These are phyloP conservation scores for Myotis yumanensis DNA, from an alignment of 2,113 vertebrate genomes.

Conservation along the genomic window DNA sequence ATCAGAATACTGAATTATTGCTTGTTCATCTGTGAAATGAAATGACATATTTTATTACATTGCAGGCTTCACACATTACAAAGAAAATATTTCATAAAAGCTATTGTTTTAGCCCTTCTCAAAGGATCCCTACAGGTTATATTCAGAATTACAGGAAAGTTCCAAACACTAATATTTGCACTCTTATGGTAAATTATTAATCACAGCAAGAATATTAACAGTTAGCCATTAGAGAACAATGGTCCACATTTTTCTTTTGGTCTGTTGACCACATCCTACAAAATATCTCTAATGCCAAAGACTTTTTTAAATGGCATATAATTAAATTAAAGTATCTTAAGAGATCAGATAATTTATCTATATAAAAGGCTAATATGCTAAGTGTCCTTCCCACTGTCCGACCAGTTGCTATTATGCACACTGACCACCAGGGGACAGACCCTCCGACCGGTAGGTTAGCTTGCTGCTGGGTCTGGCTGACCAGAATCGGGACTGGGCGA, in stretches of 20 bases:
- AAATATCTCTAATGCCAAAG: neutral
- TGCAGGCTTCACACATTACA: neutral
- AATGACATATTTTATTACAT: neutral
- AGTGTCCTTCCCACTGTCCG: too few relatives aligned
- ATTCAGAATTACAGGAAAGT: neutral
- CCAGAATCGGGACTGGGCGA: too few relatives aligned
- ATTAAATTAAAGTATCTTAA: constrained; percentile 20
- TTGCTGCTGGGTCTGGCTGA: too few relatives aligned
- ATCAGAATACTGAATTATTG: constrained; percentile 77
- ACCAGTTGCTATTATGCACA: too few relatives aligned
- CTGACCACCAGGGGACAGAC: too few relatives aligned
- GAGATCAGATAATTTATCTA: neutral
- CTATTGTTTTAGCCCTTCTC: neutral
- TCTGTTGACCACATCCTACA: neutral
- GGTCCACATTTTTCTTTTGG: neutral
- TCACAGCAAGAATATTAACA: neutral
- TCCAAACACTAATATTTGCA: neutral
- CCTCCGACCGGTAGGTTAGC: too few relatives aligned
- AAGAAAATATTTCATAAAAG: constrained; percentile 1
- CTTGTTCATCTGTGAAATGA: constrained; percentile 80
- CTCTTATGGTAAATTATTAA: constrained; percentile 1
- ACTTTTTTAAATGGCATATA: neutral
- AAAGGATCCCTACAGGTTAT: neutral
- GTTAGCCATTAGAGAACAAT: neutral
- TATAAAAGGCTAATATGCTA: too few relatives aligned